These are phyloP conservation scores for Synanthedon andrenaeformis DNA, from an alignment of 2,888 invertebrate genomes.

Conservation along the genomic window DNA sequence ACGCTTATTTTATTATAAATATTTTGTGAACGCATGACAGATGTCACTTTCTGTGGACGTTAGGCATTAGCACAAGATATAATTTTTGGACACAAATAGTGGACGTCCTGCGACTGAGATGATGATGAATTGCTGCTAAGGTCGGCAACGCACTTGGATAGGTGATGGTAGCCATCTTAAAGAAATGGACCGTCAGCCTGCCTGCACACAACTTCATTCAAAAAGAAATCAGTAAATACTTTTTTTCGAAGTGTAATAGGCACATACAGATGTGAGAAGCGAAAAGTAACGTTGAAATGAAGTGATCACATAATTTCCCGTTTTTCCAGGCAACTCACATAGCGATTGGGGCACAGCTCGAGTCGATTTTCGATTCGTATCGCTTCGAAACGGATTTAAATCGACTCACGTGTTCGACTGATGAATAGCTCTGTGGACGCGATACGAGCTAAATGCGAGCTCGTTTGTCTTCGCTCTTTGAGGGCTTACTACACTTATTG, in stretches of 20 bases:
- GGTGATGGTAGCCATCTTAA: background rate
- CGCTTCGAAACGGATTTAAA: constrained; percentile 14
- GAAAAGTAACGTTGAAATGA: too few species aligned
- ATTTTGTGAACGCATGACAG: constrained; percentile 4
- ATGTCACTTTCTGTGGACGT: too few species aligned
- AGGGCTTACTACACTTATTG: constrained; percentile 5
- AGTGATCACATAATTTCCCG: background rate
- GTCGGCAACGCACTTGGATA: background rate
- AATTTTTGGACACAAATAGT: too few species aligned
- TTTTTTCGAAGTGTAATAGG: too few species aligned
- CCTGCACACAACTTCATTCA: background rate
- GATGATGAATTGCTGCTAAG: background rate
- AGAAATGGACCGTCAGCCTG: background rate
- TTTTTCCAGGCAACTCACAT: constrained; percentile 7
- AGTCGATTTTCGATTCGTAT: constrained; percentile 2
- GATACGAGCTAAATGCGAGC: constrained; percentile 16
- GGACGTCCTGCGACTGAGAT: too few species aligned
- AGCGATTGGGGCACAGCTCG: constrained; percentile 6
- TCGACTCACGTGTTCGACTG: constrained; percentile 22
- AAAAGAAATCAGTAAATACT: too few species aligned
- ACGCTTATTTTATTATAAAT: constrained; percentile 18
- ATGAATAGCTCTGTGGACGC: constrained; percentile 21
- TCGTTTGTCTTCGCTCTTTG: constrained; percentile 17
- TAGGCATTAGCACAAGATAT: too few species aligned
- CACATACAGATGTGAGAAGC: too few species aligned